Evolutionary conservation across 2,113 vertebrate genomes (phyloP).

Genomic region (Gambusia affinis): DNA sequence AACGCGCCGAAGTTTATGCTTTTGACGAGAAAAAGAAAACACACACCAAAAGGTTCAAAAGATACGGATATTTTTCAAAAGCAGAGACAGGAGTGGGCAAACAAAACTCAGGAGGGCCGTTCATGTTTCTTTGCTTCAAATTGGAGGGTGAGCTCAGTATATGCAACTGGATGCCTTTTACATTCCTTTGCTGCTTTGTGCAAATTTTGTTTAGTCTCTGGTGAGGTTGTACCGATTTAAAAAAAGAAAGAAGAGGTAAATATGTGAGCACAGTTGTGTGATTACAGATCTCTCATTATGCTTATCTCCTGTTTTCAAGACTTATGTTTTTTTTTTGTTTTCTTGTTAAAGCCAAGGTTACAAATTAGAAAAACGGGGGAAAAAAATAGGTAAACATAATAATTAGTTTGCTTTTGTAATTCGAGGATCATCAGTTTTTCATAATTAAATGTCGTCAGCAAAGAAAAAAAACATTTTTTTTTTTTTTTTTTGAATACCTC

Average conservation of each 20-base stretch:
- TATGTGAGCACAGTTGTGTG: not conserved
- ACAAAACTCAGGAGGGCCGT: not conserved
- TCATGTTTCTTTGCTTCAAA: not conserved
- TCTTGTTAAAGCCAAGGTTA: not conserved
- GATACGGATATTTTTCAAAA: not conserved
- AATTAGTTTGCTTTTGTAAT: not conserved
- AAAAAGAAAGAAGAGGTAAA: not conserved
- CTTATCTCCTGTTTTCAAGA: not conserved
- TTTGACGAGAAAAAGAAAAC: not conserved
- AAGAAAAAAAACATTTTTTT: not conserved
- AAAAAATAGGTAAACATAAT: not conserved
- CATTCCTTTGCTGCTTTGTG: not conserved
- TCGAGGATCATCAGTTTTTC: not conserved
- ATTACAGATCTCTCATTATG: not conserved
- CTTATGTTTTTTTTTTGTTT: not conserved
- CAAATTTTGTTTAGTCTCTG: not conserved
- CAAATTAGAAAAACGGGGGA: not conserved
- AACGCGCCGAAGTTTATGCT: not conserved
- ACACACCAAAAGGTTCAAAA: not conserved
- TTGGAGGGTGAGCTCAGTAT: not conserved
- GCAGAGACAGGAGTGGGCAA: not conserved
- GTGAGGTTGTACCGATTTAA: not conserved
- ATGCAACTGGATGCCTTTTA: not conserved
- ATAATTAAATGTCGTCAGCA: not conserved
- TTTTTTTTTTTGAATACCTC: not conserved